Percentiles rank a stretch among this genome's conserved stretches.
Conservation (phyloP, 30 jellyfish, hydroid and myxozoan species). For the Clytia hemisphaerica region DNA sequence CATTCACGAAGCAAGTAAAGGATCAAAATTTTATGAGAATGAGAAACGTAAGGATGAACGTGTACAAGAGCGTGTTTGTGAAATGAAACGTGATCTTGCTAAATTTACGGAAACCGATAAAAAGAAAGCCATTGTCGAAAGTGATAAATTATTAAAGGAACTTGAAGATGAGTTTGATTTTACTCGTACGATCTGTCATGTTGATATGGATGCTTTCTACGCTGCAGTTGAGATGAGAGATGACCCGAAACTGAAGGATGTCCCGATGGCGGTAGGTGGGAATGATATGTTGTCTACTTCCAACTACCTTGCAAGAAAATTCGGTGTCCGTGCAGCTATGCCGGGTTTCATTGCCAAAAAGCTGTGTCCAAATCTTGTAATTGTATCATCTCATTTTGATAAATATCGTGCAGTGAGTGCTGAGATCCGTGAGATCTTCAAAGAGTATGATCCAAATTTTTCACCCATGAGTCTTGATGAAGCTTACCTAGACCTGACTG, state of each 20-base stretch:
- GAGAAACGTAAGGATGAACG: slow-evolving; percentile 74
- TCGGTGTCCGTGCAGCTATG: slow-evolving; percentile 99
- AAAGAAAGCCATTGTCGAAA: slow-evolving; percentile 46
- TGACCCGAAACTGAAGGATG: slow-evolving; percentile 52
- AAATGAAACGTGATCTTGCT: slow-evolving; percentile 25
- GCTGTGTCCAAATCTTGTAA: slow-evolving; percentile 74
- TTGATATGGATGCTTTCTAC: slow-evolving; percentile 98
- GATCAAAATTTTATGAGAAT: slow-evolving; percentile 80
- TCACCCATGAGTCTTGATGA: slow-evolving; percentile 79
- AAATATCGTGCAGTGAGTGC: slow-evolving; percentile 64
- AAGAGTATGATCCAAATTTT: slow-evolving; percentile 81
- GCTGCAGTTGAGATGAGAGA: slow-evolving; percentile 98
- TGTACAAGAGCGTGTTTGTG: slow-evolving; percentile 34
- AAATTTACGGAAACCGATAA: slow-evolving; percentile 38
- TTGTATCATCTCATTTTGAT: slow-evolving; percentile 67
- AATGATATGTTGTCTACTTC: slow-evolving; percentile 73
- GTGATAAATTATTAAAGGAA: slow-evolving; percentile 24
- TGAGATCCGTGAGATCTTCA: slow-evolving; percentile 45
- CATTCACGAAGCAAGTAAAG: slow-evolving; percentile 91
- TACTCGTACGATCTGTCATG: slow-evolving; percentile 63
- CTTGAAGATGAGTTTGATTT: slow-evolving; percentile 47
- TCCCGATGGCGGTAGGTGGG: slow-evolving; percentile 99
- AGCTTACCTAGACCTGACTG: slow-evolving; percentile 89
- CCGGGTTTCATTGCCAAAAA: slow-evolving; percentile 98
- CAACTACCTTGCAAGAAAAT: slow-evolving; percentile 80